Percentiles rank a stretch among this genome's conserved stretches.
phyloP scores from a whole-genome alignment of 2,888 invertebrate genomes.

The Trichogramma dendrolimi region DNA sequence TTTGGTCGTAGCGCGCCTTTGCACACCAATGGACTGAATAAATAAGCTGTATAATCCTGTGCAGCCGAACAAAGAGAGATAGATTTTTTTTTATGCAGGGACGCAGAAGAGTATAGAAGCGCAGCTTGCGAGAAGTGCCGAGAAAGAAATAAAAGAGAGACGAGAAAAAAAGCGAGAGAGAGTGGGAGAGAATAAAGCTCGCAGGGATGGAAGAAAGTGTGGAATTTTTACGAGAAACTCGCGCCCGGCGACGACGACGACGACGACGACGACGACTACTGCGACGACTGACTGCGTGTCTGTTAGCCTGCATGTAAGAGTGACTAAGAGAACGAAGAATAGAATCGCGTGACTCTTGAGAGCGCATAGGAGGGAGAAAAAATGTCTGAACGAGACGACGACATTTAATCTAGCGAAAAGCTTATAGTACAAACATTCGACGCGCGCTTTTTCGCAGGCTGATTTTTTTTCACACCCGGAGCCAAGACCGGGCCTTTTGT shows the following conservation, averaged over 20 bases:
- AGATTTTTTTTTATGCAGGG: neutral
- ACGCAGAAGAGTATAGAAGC: no score
- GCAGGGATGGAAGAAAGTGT: slow-evolving; percentile 14
- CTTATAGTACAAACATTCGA: slow-evolving; percentile 7
- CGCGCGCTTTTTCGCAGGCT: no score
- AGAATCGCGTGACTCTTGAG: slow-evolving; percentile 13
- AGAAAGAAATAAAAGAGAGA: neutral
- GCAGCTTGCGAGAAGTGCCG: neutral
- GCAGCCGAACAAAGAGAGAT: neutral
- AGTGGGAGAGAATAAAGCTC: neutral
- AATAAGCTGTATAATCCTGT: slow-evolving; percentile 6
- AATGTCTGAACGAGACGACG: slow-evolving; percentile 25
- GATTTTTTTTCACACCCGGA: no score
- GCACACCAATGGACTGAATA: slow-evolving; percentile 11
- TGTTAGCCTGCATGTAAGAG: neutral
- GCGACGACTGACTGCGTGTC: no score
- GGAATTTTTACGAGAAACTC: slow-evolving; percentile 28
- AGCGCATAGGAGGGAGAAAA: neutral
- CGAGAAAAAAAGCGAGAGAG: neutral
- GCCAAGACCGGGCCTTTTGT: no score
- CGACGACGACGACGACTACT: no score
- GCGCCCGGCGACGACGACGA: no score
- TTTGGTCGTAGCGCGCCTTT: neutral
- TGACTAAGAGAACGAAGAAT: slow-evolving; percentile 13
- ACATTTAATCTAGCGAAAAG: slow-evolving; percentile 48